A percentile compares a stretch with the other conserved stretches of the same genome.
These are phyloP conservation scores for Heptranchias perlo DNA, from an alignment of 2,113 vertebrate species.

Conservation along the genomic window DNA sequence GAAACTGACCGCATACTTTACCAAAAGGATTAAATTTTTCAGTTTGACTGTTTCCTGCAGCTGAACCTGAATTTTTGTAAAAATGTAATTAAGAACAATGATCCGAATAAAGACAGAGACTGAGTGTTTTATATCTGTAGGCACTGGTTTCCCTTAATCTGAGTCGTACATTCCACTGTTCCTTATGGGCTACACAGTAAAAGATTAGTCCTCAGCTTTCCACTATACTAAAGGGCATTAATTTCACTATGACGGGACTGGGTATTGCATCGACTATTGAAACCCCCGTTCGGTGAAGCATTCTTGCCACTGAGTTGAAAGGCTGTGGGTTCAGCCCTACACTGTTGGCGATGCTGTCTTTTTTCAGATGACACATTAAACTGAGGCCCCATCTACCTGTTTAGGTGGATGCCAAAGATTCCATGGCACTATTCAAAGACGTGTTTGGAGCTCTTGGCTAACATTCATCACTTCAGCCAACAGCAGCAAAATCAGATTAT, in stretches of 20 bases:
- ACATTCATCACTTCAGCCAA: neutral
- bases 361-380: neutral
- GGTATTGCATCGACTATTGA: neutral
- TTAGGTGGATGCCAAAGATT: neutral
- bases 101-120: neutral
- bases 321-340: neutral
- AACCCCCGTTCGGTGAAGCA: neutral
- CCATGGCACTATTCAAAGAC: neutral
- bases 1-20: neutral
- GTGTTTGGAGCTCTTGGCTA: neutral
- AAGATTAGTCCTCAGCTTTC: neutral
- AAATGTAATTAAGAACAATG: neutral
- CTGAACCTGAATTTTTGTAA: neutral
- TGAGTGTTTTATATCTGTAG: neutral
- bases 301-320: neutral
- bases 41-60: neutral
- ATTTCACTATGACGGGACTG: neutral
- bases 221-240: neutral
- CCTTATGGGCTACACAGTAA: neutral
- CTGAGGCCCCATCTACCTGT: neutral
- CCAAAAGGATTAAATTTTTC: neutral
- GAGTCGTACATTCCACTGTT: neutral
- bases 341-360: neutral
- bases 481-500: neutral
- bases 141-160: neutral